Conservation (phyloP, 2,888 invertebrate genomes). For the Hemicrepidius hirtus region DNA sequence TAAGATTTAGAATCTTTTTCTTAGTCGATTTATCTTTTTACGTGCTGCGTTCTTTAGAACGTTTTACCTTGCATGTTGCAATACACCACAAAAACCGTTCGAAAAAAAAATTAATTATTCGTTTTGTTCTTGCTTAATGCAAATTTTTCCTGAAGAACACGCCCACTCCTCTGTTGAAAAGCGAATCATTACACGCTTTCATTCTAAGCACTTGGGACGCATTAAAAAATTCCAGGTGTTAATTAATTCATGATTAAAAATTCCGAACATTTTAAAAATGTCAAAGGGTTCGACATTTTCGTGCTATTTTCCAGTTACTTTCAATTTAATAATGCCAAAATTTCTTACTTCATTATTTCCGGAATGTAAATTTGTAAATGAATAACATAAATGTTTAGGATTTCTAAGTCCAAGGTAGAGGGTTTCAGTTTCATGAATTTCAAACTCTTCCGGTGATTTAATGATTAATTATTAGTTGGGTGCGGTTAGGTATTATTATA, state of each 20-base stretch:
- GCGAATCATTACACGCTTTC: conserved; percentile 1
- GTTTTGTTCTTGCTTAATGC: not conserved
- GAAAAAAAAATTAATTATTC: not conserved
- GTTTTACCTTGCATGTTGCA: conserved; percentile 19
- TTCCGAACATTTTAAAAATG: too few species aligned
- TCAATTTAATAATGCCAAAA: too few species aligned
- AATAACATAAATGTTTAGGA: conserved; percentile 6
- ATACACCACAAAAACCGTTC: not conserved
- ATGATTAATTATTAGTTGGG: conserved; percentile 10
- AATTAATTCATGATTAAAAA: conserved; percentile 3
- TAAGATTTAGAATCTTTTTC: conserved; percentile 18
- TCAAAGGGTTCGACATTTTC: too few species aligned
- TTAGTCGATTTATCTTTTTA: conserved; percentile 24
- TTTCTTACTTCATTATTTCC: not conserved
- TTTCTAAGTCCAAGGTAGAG: not conserved
- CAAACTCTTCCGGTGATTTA: conserved; percentile 1
- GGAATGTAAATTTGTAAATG: conserved; percentile 1
- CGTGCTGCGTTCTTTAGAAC: not conserved
- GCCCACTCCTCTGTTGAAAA: not conserved
- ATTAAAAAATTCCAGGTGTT: not conserved
- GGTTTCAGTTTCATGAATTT: conserved; percentile 6
- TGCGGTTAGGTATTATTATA: not conserved
- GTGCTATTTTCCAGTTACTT: too few species aligned
- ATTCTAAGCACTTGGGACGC: not conserved
- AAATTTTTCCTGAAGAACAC: conserved; percentile 3